Evolutionary conservation across 2,888 invertebrate genomes (phyloP).

Genomic region (Ochlodes sylvanus): DNA sequence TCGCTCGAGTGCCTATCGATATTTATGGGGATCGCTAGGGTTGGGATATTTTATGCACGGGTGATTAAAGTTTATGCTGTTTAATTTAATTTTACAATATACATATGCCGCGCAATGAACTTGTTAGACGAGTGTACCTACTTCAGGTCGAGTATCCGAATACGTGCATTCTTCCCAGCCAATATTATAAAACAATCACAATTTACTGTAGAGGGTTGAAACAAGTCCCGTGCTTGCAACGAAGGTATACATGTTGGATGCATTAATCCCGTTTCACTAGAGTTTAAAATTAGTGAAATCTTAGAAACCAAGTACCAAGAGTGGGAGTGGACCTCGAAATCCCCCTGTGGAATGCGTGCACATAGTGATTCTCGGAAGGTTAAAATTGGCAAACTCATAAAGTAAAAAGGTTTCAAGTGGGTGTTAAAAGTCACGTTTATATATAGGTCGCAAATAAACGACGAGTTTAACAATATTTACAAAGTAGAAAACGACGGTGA

Average conservation of each 20-base stretch:
- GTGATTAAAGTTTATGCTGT: neutral
- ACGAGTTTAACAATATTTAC: neutral
- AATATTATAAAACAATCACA: too few relatives aligned
- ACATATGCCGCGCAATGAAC: too few relatives aligned
- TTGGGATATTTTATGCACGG: conserved; percentile 3
- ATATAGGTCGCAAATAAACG: neutral
- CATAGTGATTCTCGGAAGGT: neutral
- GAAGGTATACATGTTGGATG: too few relatives aligned
- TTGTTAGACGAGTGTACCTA: too few relatives aligned
- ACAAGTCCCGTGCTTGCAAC: too few relatives aligned
- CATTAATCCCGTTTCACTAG: too few relatives aligned
- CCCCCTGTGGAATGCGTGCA: neutral
- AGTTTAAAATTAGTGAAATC: too few relatives aligned
- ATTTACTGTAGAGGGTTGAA: too few relatives aligned
- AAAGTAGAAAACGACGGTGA: neutral
- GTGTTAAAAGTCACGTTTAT: neutral
- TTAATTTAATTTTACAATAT: too few relatives aligned
- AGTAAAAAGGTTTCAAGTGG: conserved; percentile 2
- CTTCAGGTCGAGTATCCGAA: too few relatives aligned
- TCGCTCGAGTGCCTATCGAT: conserved; percentile 30
- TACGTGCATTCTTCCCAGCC: too few relatives aligned
- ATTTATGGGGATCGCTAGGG: conserved; percentile 21
- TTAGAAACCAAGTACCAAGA: too few relatives aligned
- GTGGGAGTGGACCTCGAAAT: neutral
- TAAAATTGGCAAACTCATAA: neutral